Evolutionary conservation across 2,888 invertebrate genomes (phyloP), one percentile per base, ranked within the genome.

Genomic region (Erynnis tages): DNA sequence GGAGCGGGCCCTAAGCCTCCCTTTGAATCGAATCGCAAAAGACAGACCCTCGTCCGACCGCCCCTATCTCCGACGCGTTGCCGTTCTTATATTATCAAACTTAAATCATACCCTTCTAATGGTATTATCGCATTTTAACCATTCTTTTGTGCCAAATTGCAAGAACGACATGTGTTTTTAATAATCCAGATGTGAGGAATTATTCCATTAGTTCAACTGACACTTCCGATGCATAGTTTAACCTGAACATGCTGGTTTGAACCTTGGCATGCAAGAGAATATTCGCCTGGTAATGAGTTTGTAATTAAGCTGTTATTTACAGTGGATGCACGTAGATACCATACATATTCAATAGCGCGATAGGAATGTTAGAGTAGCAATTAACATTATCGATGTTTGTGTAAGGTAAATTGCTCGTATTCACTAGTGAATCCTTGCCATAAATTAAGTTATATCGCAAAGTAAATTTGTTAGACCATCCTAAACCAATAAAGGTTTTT

Each of bases 31-130:
- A 67, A 70, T 73, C 64, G 69, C 68, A 64, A 70, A 71, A 62
- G 71, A 70, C 71, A 63, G 67, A 79, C 84, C 82, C 79, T 79
- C 69, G 71, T 77, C 75, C 71, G 66, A 71, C 67, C 68, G 63
- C 63, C 69, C 75, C 73, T 83, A 84, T 84, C 82, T 78, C 69
- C 72, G 75, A 76, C 77, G 67, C 76, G 68, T 79, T 76, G 71
- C 76, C 72, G 75, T 71, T 74, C 69, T 66, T 65, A 81, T 79
- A 82, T 83, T 83, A 82, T 74, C 75, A 76, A 81, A 79, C 76
- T 76, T 73, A 69, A 74, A 76, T 71, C 67, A 63, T 66, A 63
- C 68, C 66, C 69, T 44, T 19, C 13, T 25, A 32, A 25, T 13
- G 17, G 11, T 25, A 34, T 17, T 11, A 34, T 19, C n/a, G 27